Base-by-base conservation (phyloP, 1,140 invertebrate species). In the Aphis craccivora region DNA sequence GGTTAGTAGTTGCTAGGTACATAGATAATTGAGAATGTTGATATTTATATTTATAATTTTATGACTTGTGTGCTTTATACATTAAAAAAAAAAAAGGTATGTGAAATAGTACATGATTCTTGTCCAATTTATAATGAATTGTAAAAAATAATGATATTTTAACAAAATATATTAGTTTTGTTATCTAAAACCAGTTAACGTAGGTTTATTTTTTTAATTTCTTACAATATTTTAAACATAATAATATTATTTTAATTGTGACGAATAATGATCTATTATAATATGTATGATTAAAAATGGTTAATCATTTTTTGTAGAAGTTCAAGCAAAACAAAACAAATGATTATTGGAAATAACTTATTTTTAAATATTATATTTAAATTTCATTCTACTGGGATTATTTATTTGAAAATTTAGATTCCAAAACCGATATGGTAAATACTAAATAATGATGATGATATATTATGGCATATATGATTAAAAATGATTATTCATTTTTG, bases 401-500 rank as follows among this genome's bases (percentile, higher is more conserved):
- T 40, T 40, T 40, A 40, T 40, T 40, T 40, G 37, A 40, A 45
- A 45, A 90, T 90, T 55, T 90, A 18, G 14, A 51, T 53, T 45
- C 23, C 51, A 88, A 35, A 48, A 35, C n/a, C 5, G 0, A 25
- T 23, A 18, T 84, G 25, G 22, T 8, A 40, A 84, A 84, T 84
- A 43, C 7, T 8, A 40, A 84, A 84, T 84, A 43, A 48, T 55
- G 8, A 40, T 90, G 88, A 90, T 90, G 88, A 90, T 90, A 23
- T 3, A 55, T 43, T 55, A 55, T 90, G 88, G 37, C 53, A 43
- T 84, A 0, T 84, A 25, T 40, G 83, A 23, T 84, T 22, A 45
- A 9, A 84, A 43, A 40, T 55, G 51, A 89, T 89, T 55, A 40
- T 89, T 89, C 35, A 91, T 91, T 76, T 91, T 81, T 25, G 35